phyloP scores from a whole-genome alignment of 2,797 vertebrate species.

The Australoheros facetus region DNA sequence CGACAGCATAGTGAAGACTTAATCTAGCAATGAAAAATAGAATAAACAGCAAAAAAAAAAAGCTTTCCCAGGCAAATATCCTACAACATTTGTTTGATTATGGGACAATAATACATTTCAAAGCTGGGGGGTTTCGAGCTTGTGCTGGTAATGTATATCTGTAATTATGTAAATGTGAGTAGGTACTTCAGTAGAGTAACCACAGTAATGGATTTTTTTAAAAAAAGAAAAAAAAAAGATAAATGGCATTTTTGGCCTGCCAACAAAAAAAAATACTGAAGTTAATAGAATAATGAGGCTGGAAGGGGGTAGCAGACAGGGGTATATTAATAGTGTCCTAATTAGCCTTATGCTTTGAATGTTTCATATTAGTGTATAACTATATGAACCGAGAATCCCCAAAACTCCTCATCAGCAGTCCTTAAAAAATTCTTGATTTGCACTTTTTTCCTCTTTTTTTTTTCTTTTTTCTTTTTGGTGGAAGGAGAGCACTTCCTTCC shows the following conservation, averaged over 20 bases:
- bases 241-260: slow-evolving; percentile 57
- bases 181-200: slow-evolving; percentile 41
- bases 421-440: slow-evolving; percentile 45
- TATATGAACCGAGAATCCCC: slow-evolving; percentile 33
- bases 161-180: slow-evolving; percentile 45
- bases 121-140: slow-evolving; percentile 11
- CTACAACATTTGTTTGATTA: neutral
- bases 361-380: slow-evolving; percentile 52
- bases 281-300: slow-evolving; percentile 61
- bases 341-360: slow-evolving; percentile 66
- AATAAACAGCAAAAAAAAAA: neutral
- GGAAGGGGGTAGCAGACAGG: slow-evolving; percentile 18
- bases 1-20: neutral
- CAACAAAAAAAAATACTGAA: slow-evolving; percentile 47
- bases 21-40: neutral
- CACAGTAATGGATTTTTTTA: slow-evolving; percentile 35
- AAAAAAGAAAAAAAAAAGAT: slow-evolving; percentile 32
- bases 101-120: slow-evolving; percentile 15
- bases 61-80: neutral
- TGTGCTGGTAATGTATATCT: slow-evolving; percentile 16
- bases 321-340: slow-evolving; percentile 63
- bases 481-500: neutral
- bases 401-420: slow-evolving; percentile 58
- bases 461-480: slow-evolving; percentile 20
- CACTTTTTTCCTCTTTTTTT: slow-evolving; percentile 6